Evolutionary conservation across 2,113 vertebrate genomes (phyloP), one percentile per base, ranked within the genome.

Genomic region (Spea multiplicata): DNA sequence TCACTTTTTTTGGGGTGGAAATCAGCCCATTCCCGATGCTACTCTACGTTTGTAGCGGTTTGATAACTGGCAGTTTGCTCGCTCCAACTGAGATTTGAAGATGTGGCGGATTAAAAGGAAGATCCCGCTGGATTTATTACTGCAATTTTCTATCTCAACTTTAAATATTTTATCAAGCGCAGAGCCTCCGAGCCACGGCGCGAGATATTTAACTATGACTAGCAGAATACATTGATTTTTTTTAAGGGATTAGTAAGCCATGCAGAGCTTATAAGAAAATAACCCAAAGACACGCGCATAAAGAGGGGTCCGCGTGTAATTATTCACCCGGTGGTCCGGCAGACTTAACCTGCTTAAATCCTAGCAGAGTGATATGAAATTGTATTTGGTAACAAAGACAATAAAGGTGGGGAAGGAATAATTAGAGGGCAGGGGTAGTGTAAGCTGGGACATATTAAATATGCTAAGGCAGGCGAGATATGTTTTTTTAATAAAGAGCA

Each of bases 41-140:
- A 16, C 53, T 71, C 65, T 14, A 6, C 50, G 72, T 73, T 79
- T 72, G 66, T 53, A 70, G 69, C 62, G 46, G 30, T 53, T 57
- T 79, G 72, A 79, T 79, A 79, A 73, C 44, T 48, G 46, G 49
- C 44, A 14, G 48, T 67, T 73, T 73, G 70, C 59, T 66, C 48
- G 9, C 64, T 46, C 50, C 46, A 8, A 66, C 64, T 52, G 64
- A 67, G 74, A 76, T 67, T 55, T 76, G 74, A 45, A 76, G 74
- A 6, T 12, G 75, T 2, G 6, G 45, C 9, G 12, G 44, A 55
- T 71, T 17, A 72, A 13, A 46, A 16, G 44, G 61, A 57, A 8
- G 49, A 30, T 79, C 70, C 70, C 61, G 5, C 10, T 13, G 70
- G 77, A 78, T 78, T 78, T 78, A 78, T 78, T 78, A 78, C 48